Conservation (phyloP, 2,113 vertebrate species). For the Glaucomys volans region DNA sequence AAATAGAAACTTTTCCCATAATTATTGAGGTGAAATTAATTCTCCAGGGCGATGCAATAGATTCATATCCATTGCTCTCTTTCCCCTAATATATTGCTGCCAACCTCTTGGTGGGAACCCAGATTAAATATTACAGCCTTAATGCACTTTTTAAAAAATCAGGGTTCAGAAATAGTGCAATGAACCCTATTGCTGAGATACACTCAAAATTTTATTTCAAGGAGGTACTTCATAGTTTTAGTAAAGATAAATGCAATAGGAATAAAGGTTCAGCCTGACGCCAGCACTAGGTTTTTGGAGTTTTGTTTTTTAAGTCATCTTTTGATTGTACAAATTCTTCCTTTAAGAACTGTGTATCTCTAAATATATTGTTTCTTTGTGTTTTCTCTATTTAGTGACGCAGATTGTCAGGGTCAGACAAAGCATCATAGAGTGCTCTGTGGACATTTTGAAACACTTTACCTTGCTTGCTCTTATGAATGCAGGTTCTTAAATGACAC, state of each 20-base stretch:
- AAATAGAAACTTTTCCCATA: not conserved
- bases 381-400: not conserved
- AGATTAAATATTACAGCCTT: not conserved
- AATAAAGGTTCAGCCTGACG: not conserved
- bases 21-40: conserved; percentile 47
- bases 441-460: conserved; percentile 31
- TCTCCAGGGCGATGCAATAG: not conserved
- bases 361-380: not conserved
- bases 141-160: not conserved
- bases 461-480: conserved; percentile 56
- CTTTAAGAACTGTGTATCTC: not conserved
- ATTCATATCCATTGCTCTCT: not conserved
- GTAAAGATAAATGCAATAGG: not conserved
- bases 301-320: not conserved
- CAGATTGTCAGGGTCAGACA: not conserved
- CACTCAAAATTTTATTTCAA: not conserved
- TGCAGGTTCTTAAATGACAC: conserved; percentile 66
- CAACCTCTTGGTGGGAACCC: not conserved
- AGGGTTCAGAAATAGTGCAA: not conserved
- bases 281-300: not conserved
- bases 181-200: not conserved
- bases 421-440: not conserved
- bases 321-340: not conserved
- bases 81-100: not conserved
- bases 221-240: not conserved